Evolutionary conservation across 2,797 vertebrate genomes (phyloP).

Genomic region (Bufotes viridis): DNA sequence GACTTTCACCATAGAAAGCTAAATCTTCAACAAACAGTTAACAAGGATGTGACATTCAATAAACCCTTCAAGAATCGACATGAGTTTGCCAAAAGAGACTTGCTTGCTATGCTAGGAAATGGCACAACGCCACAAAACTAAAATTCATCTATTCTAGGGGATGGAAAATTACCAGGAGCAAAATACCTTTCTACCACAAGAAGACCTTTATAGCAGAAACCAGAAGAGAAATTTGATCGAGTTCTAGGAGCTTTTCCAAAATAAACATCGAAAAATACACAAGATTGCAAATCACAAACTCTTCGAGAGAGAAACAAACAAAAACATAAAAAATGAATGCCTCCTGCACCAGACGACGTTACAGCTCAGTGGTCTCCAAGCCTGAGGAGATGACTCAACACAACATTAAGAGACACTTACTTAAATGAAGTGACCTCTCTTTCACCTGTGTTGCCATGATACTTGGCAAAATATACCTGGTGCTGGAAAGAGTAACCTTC

Average conservation of each 20-base stretch:
- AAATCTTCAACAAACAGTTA: not conserved
- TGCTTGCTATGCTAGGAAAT: conserved; percentile 9
- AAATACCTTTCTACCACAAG: conserved; percentile 36
- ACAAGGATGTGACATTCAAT: not conserved
- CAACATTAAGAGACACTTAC: conserved; percentile 32
- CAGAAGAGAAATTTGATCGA: not conserved
- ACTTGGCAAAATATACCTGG: conserved; percentile 66
- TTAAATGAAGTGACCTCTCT: conserved; percentile 64
- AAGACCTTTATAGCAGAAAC: conserved; percentile 32
- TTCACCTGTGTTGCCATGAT: conserved; percentile 68
- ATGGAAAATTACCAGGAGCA: not conserved
- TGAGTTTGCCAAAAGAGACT: not conserved
- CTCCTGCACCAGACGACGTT: not conserved
- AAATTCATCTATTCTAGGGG: conserved; percentile 10
- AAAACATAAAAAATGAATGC: not conserved
- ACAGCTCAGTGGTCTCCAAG: conserved; percentile 5
- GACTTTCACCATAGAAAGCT: no score
- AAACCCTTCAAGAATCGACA: not conserved
- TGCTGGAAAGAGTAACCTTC: conserved; percentile 61
- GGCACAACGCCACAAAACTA: not conserved
- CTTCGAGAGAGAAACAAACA: conserved; percentile 22
- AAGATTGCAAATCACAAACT: conserved; percentile 41
- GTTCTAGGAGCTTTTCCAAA: conserved; percentile 31
- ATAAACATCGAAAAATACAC: conserved; percentile 47
- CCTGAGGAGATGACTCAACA: conserved; percentile 1